Evolutionary conservation across 2,113 vertebrate species (phyloP), one percentile per base, ranked within the genome.

Genomic region (Mormyrus lacerda): DNA sequence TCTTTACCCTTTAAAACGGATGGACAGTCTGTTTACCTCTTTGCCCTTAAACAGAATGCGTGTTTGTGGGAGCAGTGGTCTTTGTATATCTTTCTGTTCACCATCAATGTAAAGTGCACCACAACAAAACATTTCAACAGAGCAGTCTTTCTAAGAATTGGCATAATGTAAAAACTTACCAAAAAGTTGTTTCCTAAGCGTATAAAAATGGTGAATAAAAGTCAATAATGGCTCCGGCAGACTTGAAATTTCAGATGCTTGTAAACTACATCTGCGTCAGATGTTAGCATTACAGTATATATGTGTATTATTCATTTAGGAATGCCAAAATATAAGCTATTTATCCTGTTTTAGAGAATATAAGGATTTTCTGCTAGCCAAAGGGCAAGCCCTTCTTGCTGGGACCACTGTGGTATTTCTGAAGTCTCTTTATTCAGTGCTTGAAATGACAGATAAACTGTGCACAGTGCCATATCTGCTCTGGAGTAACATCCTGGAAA

Each of bases 371-470:
- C 94, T 94, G 89, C 94, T 94, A 92, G 93, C 94, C 94, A 92
- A 91, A 88, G 94, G 94, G 93, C 91, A 93, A 61, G 93, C 91
- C 91, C 91, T 94, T 94, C 94, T 93, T 95, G 93, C 92, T 89
- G 94, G 93, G 91, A 93, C 90, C 94, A 88, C 92, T 95, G 94
- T 95, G 93, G 95, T 95, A 94, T 95, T 95, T 94, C 93, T 90
- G 93, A 93, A 89, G 91, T 91, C 92, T 94, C 95, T 94, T 94
- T 95, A 93, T 95, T 94, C 93, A 95, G 93, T 90, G 91, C 91
- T 95, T 95, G 95, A 95, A 95, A 95, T 94, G 94, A 95, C 93
- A 95, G 95, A 95, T 95, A 95, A 95, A 95, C 92, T 94, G 93
- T 94, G 95, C 91, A 93, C 31, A 93, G 93, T 92, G 94, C 93